Percentiles rank a stretch among this genome's conserved stretches.
Evolutionary conservation across 2,113 vertebrate species (phyloP).

Genomic region (Typhlomys cinereus): DNA sequence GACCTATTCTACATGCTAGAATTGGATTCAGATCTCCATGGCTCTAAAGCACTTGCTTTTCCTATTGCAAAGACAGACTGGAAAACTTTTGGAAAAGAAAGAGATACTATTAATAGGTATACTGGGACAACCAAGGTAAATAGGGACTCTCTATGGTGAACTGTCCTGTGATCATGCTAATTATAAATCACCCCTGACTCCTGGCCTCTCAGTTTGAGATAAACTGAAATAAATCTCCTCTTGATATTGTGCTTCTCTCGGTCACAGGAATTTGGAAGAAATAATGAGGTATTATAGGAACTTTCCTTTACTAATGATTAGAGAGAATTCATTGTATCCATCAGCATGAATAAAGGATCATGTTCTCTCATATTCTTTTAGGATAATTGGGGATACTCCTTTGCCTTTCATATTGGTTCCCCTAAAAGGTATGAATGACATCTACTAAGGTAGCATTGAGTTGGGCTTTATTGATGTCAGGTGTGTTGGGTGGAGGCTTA

Average conservation of each 20-base stretch:
- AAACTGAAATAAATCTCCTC: slow-evolving; percentile 18
- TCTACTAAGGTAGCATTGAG: not conserved
- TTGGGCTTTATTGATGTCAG: not conserved
- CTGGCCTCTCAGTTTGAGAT: not conserved
- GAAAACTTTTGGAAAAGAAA: slow-evolving; percentile 31
- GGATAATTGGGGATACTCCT: not conserved
- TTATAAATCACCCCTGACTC: not conserved
- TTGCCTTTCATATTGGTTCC: not conserved
- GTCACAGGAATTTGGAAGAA: not conserved
- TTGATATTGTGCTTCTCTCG: slow-evolving; percentile 19
- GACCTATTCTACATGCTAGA: not conserved
- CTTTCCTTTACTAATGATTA: not conserved
- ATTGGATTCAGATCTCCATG: not conserved
- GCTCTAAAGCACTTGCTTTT: not conserved
- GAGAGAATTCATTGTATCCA: not conserved
- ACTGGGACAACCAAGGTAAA: not conserved
- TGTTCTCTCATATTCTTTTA: not conserved
- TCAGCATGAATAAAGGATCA: not conserved
- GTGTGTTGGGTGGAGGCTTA: not conserved
- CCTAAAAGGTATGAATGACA: not conserved
- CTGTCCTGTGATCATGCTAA: not conserved
- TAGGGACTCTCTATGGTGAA: not conserved
- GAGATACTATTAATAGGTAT: not conserved
- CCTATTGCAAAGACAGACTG: not conserved
- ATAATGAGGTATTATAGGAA: slow-evolving; percentile 1